A percentile compares a stretch with the other conserved stretches of the same genome.
Conservation (phyloP, 1,140 invertebrate species). For the Rhopalosiphum padi region DNA sequence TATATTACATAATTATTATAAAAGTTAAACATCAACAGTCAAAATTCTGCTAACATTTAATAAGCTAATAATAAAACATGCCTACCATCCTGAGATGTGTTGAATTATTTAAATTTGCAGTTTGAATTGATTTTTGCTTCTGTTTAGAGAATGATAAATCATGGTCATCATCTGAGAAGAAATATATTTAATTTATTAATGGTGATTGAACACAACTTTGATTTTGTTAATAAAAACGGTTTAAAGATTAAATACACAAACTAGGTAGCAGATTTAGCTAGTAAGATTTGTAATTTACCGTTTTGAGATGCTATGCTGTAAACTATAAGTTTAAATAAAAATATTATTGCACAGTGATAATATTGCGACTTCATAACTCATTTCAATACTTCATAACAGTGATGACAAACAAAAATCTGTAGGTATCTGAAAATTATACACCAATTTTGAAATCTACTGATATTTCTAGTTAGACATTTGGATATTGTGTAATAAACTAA, state of each 20-base stretch:
- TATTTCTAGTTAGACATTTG: background rate
- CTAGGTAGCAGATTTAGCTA: too few relatives aligned
- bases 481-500: too few relatives aligned
- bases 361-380: conserved; percentile 14
- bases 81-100: conserved; percentile 16
- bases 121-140: conserved; percentile 27
- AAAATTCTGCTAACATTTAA: too few relatives aligned
- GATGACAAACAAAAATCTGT: background rate
- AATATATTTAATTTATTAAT: background rate
- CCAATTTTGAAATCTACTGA: background rate
- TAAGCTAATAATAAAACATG: background rate
- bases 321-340: background rate
- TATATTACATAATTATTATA: background rate
- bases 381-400: background rate
- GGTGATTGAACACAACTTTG: background rate
- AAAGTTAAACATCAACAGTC: too few relatives aligned
- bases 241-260: background rate
- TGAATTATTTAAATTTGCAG: background rate
- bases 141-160: conserved; percentile 11
- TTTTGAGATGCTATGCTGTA: conserved; percentile 26
- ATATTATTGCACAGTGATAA: background rate
- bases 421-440: background rate
- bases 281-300: background rate
- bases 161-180: conserved; percentile 39
- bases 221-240: background rate